Evolutionary conservation across 1,140 invertebrate species (phyloP).

Genomic region (Ruditapes philippinarum): DNA sequence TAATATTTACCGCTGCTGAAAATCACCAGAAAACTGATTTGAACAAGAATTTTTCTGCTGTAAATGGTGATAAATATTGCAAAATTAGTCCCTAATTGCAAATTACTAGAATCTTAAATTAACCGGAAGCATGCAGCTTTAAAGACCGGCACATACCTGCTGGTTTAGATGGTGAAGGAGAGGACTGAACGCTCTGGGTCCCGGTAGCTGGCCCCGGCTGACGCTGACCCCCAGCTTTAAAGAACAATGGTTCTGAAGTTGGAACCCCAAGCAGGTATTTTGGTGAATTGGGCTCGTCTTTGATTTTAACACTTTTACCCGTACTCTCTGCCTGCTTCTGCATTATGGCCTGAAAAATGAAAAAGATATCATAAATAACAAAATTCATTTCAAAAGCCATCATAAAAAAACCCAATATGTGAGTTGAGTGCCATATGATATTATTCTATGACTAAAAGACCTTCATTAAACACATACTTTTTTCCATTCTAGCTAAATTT

Average conservation of each 20-base stretch:
- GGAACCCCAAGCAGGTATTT: slow-evolving; percentile 80
- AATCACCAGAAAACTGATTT: no score
- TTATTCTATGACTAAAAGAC: no score
- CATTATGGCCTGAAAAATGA: slow-evolving; percentile 79
- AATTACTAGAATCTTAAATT: no score
- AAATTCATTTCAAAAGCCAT: slow-evolving; percentile 1
- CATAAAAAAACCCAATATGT: not conserved
- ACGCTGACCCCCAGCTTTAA: slow-evolving; percentile 69
- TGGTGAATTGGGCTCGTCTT: slow-evolving; percentile 70
- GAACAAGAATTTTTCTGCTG: no score
- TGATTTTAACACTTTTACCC: slow-evolving; percentile 57
- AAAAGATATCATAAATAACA: not conserved
- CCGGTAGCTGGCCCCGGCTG: not conserved
- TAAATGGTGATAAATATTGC: no score
- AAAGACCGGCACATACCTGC: not conserved
- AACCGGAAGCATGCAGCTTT: no score
- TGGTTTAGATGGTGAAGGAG: slow-evolving; percentile 3
- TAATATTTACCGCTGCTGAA: no score
- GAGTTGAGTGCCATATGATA: no score
- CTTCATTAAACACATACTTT: no score
- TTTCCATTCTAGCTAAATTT: no score
- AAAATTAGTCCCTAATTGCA: no score
- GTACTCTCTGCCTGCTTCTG: slow-evolving; percentile 77
- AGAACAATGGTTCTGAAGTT: slow-evolving; percentile 78
- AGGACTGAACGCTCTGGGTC: not conserved